A percentile compares a stretch with the other conserved stretches of the same genome.
These are phyloP conservation scores for Pseudonaja textilis DNA, from an alignment of 2,113 vertebrate genomes.

Conservation along the genomic window DNA sequence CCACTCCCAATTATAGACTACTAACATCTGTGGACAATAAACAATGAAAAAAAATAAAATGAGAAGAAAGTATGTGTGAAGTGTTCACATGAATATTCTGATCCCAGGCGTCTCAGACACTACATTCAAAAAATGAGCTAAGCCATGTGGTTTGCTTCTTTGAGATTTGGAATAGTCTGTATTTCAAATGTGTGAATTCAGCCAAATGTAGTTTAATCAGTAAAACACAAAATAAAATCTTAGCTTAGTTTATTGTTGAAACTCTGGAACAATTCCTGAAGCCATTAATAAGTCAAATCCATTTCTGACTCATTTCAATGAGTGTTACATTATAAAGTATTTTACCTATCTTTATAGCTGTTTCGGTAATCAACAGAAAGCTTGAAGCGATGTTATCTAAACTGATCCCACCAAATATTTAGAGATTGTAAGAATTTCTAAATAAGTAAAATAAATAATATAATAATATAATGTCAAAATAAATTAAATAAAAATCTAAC, in stretches of 20 bases:
- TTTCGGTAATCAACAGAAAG: not conserved
- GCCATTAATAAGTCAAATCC: not conserved
- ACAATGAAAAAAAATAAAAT: not conserved
- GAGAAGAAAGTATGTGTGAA: not conserved
- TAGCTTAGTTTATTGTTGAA: not conserved
- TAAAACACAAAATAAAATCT: not conserved
- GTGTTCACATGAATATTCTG: not conserved
- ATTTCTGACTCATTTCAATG: not conserved
- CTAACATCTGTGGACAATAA: not conserved
- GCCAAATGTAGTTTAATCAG: not conserved
- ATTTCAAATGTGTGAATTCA: not conserved
- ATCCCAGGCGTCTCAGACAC: not conserved
- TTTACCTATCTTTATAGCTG: not conserved
- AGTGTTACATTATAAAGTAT: not conserved
- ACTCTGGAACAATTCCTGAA: not conserved
- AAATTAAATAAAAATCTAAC: not conserved
- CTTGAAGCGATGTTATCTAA: not conserved
- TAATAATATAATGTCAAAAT: too few species aligned
- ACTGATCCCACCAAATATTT: not conserved
- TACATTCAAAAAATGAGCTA: not conserved
- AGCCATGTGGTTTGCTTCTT: not conserved
- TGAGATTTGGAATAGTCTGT: not conserved
- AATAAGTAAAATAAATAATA: too few species aligned
- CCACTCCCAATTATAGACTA: not conserved
- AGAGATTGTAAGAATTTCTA: not conserved